Evolutionary conservation across 2,113 vertebrate genomes (phyloP).

Genomic region (Passer domesticus): DNA sequence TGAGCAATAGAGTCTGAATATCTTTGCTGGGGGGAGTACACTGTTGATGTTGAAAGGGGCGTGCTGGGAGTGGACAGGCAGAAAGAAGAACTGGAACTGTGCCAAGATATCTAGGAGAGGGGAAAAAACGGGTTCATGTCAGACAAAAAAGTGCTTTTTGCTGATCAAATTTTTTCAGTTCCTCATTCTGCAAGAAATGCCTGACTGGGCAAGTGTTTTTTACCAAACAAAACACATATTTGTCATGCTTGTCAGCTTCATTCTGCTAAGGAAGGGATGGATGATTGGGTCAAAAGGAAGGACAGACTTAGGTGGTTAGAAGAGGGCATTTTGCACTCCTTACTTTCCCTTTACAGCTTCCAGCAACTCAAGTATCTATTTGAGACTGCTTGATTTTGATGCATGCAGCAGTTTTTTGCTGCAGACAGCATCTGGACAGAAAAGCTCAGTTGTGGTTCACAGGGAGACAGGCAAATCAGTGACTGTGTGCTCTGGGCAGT

Average conservation of each 20-base stretch:
- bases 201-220: neutral
- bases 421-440: neutral
- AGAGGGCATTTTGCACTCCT: neutral
- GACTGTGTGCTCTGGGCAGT: neutral
- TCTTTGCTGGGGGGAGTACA: neutral
- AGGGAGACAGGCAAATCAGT: neutral
- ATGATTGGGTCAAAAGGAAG: neutral
- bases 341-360: neutral
- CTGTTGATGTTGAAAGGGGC: neutral
- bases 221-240: neutral
- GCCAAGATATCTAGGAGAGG: neutral
- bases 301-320: neutral
- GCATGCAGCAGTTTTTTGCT: neutral
- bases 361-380: neutral
- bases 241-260: neutral
- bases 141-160: neutral
- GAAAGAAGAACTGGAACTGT: neutral
- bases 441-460: neutral
- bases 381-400: neutral
- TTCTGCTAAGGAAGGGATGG: neutral
- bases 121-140: neutral
- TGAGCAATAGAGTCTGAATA: neutral
- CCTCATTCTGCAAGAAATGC: neutral
- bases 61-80: rapidly evolving
- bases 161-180: neutral